Conservation (phyloP, 2,113 vertebrate species). For the Phoxinus phoxinus region DNA sequence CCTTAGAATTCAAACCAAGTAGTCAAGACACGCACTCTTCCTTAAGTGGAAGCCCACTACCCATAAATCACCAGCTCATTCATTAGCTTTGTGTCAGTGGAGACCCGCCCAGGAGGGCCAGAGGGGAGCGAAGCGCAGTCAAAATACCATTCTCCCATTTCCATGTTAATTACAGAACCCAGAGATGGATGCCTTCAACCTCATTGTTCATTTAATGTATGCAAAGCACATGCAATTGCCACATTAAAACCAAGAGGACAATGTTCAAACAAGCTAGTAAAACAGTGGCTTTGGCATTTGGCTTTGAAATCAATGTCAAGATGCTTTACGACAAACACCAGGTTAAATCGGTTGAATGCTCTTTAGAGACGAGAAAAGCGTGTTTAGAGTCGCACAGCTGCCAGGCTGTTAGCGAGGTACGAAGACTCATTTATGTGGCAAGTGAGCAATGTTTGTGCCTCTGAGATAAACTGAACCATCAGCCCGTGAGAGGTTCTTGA, state of each 20-base stretch:
- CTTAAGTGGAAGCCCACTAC: constrained; percentile 34
- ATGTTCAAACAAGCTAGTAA: constrained; percentile 53
- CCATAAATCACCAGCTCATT: constrained; percentile 79
- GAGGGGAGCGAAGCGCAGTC: constrained; percentile 54
- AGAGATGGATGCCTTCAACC: constrained; percentile 74
- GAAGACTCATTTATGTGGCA: constrained; percentile 5
- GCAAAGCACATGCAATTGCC: constrained; percentile 55
- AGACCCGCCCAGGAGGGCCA: constrained; percentile 65
- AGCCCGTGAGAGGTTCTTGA: not conserved
- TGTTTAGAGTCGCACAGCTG: constrained; percentile 34
- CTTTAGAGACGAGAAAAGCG: constrained; percentile 8
- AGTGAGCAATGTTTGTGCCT: constrained; percentile 14
- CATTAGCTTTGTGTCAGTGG: constrained; percentile 71
- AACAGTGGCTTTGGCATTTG: constrained; percentile 52
- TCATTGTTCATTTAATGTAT: constrained; percentile 65
- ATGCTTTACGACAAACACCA: constrained; percentile 47
- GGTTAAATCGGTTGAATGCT: constrained; percentile 19
- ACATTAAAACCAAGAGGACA: constrained; percentile 52
- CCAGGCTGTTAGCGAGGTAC: constrained; percentile 14
- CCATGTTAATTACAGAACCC: constrained; percentile 75
- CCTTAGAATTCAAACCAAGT: constrained; percentile 27
- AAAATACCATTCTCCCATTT: constrained; percentile 74
- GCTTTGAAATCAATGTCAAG: constrained; percentile 35
- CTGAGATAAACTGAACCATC: constrained; percentile 7
- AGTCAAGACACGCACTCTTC: constrained; percentile 36